These are phyloP conservation scores for Clarias macrocephalus DNA, from an alignment of 2,113 vertebrate genomes.

Conservation along the genomic window DNA sequence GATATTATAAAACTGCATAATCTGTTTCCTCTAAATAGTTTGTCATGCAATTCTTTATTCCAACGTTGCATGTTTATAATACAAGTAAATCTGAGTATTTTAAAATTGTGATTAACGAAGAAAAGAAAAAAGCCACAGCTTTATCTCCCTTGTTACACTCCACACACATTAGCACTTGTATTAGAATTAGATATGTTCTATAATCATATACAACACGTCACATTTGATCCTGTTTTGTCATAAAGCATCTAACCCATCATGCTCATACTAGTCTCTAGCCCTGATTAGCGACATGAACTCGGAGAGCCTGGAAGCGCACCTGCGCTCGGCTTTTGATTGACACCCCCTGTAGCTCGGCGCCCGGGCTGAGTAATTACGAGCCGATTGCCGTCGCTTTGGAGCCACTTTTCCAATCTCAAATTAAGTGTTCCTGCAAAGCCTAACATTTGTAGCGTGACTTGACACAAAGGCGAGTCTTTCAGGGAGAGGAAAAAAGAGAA, in stretches of 20 bases:
- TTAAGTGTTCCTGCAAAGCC: slow-evolving; percentile 42
- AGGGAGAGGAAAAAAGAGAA: background rate
- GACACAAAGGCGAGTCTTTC: background rate
- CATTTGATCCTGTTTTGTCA: background rate
- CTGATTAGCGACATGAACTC: background rate
- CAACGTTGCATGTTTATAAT: no score
- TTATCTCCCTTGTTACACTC: background rate
- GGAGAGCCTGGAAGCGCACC: slow-evolving; percentile 18
- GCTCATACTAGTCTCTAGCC: background rate
- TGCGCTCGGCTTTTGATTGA: slow-evolving; percentile 41
- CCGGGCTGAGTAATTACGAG: slow-evolving; percentile 49
- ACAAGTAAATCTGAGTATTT: no score
- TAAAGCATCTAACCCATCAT: background rate
- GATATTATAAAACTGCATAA: no score
- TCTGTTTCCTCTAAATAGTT: no score
- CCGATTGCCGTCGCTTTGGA: slow-evolving; percentile 44
- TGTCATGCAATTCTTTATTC: no score
- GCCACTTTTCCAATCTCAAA: slow-evolving; percentile 50
- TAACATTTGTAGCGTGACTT: slow-evolving; percentile 36
- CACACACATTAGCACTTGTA: background rate
- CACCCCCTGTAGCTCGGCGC: slow-evolving; percentile 30
- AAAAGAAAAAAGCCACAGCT: background rate
- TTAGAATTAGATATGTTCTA: background rate
- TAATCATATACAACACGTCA: background rate
- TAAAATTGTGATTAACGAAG: background rate